Base-by-base conservation (phyloP, 35 echinoderm and acorn worm genomes). In the Stichopus chloronotus region DNA sequence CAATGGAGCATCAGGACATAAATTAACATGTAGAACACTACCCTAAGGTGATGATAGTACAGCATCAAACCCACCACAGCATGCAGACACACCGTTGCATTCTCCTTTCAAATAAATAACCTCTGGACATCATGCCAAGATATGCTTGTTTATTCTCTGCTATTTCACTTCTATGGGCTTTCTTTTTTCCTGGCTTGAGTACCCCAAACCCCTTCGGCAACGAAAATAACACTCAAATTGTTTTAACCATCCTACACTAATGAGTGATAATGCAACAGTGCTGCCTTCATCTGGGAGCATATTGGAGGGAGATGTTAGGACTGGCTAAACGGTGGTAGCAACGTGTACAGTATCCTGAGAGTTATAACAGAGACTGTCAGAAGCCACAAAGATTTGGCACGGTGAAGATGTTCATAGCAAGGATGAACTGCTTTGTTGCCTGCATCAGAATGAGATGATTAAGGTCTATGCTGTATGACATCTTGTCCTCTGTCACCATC, bases 211-310 rank as follows among this genome's bases (percentile, higher is more conserved):
- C 80, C 55, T 12, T 52, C 55, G 80, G 80, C 80, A 83, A 52
- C 55, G 52, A 83, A 83, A 83, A 55, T 83, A 83, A 83, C 53
- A 55, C 80, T 83, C 80, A 83, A 83, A 83, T 83, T 83, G 80
- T 83, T 83, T 83, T 83, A 83, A 52, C 25, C 80, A 83, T 55
- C 80, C 19, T 83, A 52, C 80, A 55, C 80, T 83, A 19, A 83
- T 83, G 80, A 83, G 80, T 43, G 55, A 83, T 83, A 56, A 83
- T 83, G 80, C 80, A 52, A 83, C 55, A 83, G 43, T 52, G 55
- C 22, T 56, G 16, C 80, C 55, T 11, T 83, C 55, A 57, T 56
- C 80, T 53, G 43, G 17, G n/a, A 55, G 80, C 55, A 55, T 83
- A 83, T 83, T 55, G 13, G 23, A 21, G 10, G 16, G 14, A 43